Base-by-base conservation (phyloP, 2,113 vertebrate species). In the Colistium nudipinnis region DNA sequence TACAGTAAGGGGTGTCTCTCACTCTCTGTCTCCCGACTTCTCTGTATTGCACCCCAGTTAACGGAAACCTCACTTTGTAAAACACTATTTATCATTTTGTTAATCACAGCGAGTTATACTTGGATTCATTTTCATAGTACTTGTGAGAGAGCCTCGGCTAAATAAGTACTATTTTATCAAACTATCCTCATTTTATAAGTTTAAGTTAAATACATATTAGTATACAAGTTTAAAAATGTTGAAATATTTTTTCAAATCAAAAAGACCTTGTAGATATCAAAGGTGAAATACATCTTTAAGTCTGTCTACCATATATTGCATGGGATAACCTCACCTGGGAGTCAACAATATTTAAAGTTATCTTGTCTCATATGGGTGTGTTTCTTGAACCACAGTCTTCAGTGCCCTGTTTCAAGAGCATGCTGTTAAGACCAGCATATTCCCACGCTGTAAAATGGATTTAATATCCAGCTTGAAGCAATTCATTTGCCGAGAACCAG, bases 401-500 rank as follows among this genome's bases (percentile, higher is more conserved):
- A 25, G 53, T 41, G 56, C 11, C 36, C 25, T 57, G 28, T 59
- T 57, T 57, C 38, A 45, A 70, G 45, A 52, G 52, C 45, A 35
- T 41, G 52, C 78, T 54, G 63, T 47, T 27, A 25, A 45, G 45
- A 65, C 43, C 39, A 73, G 45, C n/a, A 74, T 56, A 44, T 66
- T 70, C 51, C 35, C 38, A 64, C 67, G 62, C 62, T 25, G 55
- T 36, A 54, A 74, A 48, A 52, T 45, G 45, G 54, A 76, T 54
- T 82, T 47, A 62, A 56, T 47, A 70, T 70, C 56, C 55, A 57
- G 44, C 63, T 66, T 1, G 12, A 66, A 59, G 54, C 62, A 35
- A 31, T 74, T 74, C 47, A 66, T 76, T 63, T 59, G 60, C 57
- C 64, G 44, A 76, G 19, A 64, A 53, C 28, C 41, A 49, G 31